phyloP scores from a whole-genome alignment of 1,140 invertebrate species.

The Cecropterus lyciades region DNA sequence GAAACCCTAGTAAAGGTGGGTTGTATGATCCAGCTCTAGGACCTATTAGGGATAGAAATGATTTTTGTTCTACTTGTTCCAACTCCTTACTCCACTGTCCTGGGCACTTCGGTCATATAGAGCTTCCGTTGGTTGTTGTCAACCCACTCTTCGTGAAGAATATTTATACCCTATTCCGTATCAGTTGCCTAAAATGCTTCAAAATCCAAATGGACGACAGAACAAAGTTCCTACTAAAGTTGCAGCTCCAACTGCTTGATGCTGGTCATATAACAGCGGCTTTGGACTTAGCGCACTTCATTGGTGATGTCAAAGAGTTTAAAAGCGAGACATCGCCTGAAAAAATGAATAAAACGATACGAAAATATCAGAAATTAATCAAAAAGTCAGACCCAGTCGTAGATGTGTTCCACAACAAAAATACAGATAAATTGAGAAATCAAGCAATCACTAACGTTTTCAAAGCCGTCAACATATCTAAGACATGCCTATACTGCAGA shows the following conservation, averaged over 20 bases:
- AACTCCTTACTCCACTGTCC: slow-evolving; percentile 89
- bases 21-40: slow-evolving; percentile 94
- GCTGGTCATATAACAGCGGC: slow-evolving; percentile 90
- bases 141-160: slow-evolving; percentile 96
- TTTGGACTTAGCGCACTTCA: slow-evolving; percentile 86
- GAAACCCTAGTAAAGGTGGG: slow-evolving; percentile 92
- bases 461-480: slow-evolving; percentile 83
- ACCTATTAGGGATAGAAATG: slow-evolving; percentile 85
- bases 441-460: slow-evolving; percentile 86
- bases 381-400: slow-evolving; percentile 70
- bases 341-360: slow-evolving; percentile 65
- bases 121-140: slow-evolving; percentile 94
- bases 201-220: slow-evolving; percentile 89
- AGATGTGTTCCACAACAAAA: slow-evolving; percentile 84
- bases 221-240: slow-evolving; percentile 87
- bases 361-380: slow-evolving; percentile 72
- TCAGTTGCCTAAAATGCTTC: slow-evolving; percentile 89
- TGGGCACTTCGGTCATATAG: slow-evolving; percentile 98
- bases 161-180: slow-evolving; percentile 88
- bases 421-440: slow-evolving; percentile 86
- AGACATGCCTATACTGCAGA: slow-evolving; percentile 87
- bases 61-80: slow-evolving; percentile 93
- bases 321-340: slow-evolving; percentile 51
- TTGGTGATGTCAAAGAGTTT: slow-evolving; percentile 71
- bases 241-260: slow-evolving; percentile 91